These are phyloP conservation scores for Syrphus vitripennis DNA, from an alignment of 2,888 invertebrate species.

Conservation along the genomic window DNA sequence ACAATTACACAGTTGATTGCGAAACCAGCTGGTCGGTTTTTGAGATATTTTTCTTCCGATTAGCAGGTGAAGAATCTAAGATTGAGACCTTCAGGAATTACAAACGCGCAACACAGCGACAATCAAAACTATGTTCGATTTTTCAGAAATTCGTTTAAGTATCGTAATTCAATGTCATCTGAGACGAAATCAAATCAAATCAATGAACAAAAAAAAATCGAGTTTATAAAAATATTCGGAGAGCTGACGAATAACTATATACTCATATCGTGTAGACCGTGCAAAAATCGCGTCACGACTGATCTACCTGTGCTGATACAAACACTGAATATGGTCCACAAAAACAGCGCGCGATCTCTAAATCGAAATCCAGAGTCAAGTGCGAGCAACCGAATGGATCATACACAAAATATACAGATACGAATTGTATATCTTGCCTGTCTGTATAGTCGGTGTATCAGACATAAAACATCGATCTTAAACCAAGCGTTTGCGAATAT, in stretches of 20 bases:
- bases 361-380: constrained; percentile 42
- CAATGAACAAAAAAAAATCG: constrained; percentile 7
- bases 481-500: constrained; percentile 45
- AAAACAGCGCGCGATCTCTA: constrained; percentile 33
- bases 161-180: constrained; percentile 35
- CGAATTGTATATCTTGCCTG: constrained; percentile 3
- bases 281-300: constrained; percentile 81
- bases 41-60: constrained; percentile 62
- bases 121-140: constrained; percentile 15
- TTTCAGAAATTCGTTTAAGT: constrained; percentile 16
- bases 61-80: constrained; percentile 57
- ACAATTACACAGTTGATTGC: constrained; percentile 66
- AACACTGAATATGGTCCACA: constrained; percentile 68
- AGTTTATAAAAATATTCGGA: neutral
- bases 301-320: constrained; percentile 78
- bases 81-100: constrained; percentile 56
- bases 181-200: neutral
- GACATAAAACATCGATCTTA: constrained; percentile 66
- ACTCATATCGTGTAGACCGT: constrained; percentile 75
- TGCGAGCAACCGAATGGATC: constrained; percentile 62
- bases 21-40: constrained; percentile 69
- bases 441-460: too few species aligned
- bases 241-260: constrained; percentile 14
- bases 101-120: neutral
- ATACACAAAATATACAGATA: constrained; percentile 49